Evolutionary conservation across 2,113 vertebrate genomes (phyloP).

Genomic region (Arothron firmamentum): DNA sequence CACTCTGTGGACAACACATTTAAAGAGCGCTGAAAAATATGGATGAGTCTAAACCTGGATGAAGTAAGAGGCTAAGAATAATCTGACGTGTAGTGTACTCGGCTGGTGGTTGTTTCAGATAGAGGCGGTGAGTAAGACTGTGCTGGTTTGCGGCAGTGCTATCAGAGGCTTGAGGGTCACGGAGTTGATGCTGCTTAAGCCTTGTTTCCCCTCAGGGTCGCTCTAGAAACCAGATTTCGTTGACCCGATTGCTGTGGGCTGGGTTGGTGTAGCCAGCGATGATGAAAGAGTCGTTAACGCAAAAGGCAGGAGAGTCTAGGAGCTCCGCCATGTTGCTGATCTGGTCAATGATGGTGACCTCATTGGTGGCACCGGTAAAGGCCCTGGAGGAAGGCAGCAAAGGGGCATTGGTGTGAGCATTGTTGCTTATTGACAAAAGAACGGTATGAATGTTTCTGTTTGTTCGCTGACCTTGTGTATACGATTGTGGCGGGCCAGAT

Average conservation of each 20-base stretch:
- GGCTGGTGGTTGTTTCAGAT: conserved; percentile 37
- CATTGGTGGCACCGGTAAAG: conserved; percentile 82
- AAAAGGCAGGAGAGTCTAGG: conserved; percentile 72
- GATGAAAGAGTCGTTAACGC: conserved; percentile 78
- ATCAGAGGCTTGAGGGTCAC: conserved; percentile 30
- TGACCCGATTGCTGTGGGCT: conserved; percentile 77
- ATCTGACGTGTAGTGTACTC: conserved; percentile 24
- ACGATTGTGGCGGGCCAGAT: conserved; percentile 79
- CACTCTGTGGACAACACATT: conserved; percentile 8
- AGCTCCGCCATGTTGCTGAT: conserved; percentile 74
- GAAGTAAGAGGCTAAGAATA: not conserved
- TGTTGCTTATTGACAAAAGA: not conserved
- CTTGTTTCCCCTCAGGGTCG: conserved; percentile 54
- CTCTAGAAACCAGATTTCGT: conserved; percentile 88
- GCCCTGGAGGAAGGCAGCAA: conserved; percentile 59
- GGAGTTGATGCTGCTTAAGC: not conserved
- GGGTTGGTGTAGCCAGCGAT: conserved; percentile 89
- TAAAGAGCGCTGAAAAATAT: not conserved
- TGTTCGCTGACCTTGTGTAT: conserved; percentile 77
- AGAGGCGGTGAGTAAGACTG: conserved; percentile 38
- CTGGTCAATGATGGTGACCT: conserved; percentile 79
- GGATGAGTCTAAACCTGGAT: conserved; percentile 14
- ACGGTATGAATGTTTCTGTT: not conserved
- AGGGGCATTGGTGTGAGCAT: not conserved
- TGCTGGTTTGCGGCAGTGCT: conserved; percentile 41